phyloP scores from a whole-genome alignment of 2,888 invertebrate genomes.

The Pristionchus exspectatus region DNA sequence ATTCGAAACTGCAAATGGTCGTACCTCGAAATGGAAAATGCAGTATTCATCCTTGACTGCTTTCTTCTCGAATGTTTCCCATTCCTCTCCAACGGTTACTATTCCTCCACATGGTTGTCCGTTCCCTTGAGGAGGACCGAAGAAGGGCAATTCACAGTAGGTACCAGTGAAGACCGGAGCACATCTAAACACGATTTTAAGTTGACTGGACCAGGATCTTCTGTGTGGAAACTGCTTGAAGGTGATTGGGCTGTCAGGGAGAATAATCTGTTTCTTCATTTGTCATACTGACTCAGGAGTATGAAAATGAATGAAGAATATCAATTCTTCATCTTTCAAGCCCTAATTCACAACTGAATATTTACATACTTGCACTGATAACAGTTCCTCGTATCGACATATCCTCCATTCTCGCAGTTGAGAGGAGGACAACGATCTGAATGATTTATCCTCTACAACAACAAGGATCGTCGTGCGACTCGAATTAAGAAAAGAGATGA shows the following conservation, averaged over 20 bases:
- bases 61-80: conserved; percentile 22
- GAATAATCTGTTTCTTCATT: not conserved
- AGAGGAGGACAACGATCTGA: conserved; percentile 28
- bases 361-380: not conserved
- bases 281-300: too few relatives aligned
- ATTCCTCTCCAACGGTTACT: not conserved
- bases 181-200: not conserved
- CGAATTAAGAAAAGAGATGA: not conserved
- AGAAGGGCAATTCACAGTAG: not conserved
- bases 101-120: not conserved
- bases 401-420: conserved; percentile 48
- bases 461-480: too few relatives aligned
- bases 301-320: too few relatives aligned
- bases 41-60: not conserved
- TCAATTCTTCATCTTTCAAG: not conserved
- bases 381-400: conserved; percentile 29
- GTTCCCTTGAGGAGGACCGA: not conserved
- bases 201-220: too few relatives aligned
- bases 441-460: not conserved
- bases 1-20: too few relatives aligned
- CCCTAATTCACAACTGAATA: too few relatives aligned
- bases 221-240: too few relatives aligned
- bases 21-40: conserved; percentile 28
- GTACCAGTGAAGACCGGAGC: not conserved
- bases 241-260: too few relatives aligned